phyloP scores from a whole-genome alignment of 92 coral and sea anemone genomes.

The Zoanthus solanderi region DNA sequence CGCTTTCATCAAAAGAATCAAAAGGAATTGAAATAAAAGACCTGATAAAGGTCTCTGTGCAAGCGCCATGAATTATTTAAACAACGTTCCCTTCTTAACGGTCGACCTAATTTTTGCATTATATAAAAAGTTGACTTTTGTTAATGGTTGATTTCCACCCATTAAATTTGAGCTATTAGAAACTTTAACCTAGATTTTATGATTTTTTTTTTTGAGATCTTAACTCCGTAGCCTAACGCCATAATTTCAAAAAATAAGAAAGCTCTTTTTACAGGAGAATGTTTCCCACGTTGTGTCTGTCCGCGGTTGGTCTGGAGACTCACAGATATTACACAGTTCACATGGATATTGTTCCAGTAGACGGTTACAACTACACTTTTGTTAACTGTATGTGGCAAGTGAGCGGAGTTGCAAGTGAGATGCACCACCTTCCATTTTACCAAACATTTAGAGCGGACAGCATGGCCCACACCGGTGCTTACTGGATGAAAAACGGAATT shows the following conservation, averaged over 20 bases:
- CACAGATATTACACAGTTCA: conserved; percentile 74
- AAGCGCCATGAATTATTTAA: conserved; percentile 31
- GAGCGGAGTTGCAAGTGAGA: conserved; percentile 82
- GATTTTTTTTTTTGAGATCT: background rate
- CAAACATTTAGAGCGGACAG: conserved; percentile 89
- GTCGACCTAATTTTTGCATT: background rate
- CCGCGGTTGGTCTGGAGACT: conserved; percentile 83
- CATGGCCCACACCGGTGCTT: conserved; percentile 79
- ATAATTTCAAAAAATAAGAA: background rate
- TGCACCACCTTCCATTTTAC: conserved; percentile 74
- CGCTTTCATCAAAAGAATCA: background rate
- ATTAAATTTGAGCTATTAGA: background rate
- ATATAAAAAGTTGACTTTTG: conserved; percentile 28
- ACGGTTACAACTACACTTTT: conserved; percentile 87
- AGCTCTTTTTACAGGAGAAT: conserved; percentile 66
- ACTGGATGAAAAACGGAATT: conserved; percentile 94
- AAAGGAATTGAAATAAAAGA: background rate
- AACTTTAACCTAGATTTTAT: background rate
- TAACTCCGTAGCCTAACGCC: background rate
- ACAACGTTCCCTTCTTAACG: background rate
- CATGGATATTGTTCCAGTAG: conserved; percentile 81
- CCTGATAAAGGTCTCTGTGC: conserved; percentile 22
- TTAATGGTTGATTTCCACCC: background rate
- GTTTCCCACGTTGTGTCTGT: conserved; percentile 87
- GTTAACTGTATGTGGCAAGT: conserved; percentile 87